A percentile compares a stretch with the other conserved stretches of the same genome.
Evolutionary conservation across 2,797 vertebrate species (phyloP).

Genomic region (Pipistrellus nathusii): DNA sequence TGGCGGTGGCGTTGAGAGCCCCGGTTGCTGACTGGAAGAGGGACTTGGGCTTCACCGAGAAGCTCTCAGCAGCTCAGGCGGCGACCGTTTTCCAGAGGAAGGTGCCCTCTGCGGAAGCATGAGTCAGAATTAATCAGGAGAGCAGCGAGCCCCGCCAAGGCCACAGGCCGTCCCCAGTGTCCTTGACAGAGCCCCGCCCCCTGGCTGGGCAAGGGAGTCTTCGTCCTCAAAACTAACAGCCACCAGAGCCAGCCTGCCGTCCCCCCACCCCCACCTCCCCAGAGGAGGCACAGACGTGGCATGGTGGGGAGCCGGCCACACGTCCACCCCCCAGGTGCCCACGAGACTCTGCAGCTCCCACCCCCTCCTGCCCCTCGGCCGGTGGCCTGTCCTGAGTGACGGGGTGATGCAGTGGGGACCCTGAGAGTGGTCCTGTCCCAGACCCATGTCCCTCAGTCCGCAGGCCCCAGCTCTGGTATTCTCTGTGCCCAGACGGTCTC

Average conservation of each 20-base stretch:
- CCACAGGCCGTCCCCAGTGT: background rate
- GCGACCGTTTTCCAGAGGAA: slow-evolving; percentile 63
- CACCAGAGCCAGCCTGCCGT: too few species aligned
- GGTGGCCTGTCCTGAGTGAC: background rate
- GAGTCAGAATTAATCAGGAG: slow-evolving; percentile 76
- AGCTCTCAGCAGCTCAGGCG: slow-evolving; percentile 74
- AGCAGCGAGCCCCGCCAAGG: background rate
- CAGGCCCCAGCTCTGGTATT: background rate
- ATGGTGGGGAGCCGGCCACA: background rate
- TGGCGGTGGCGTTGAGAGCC: background rate
- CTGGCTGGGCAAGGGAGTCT: background rate
- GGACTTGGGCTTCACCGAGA: slow-evolving; percentile 79
- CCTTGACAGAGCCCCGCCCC: too few species aligned
- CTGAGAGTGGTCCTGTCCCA: background rate
- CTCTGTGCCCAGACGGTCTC: background rate
- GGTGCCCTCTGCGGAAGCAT: slow-evolving; percentile 74
- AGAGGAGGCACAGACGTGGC: too few species aligned
- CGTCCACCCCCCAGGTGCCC: too few species aligned
- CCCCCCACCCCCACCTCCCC: too few species aligned
- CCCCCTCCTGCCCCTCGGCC: background rate
- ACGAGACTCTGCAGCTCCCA: fast-evolving
- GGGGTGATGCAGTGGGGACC: background rate
- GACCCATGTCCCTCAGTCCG: background rate
- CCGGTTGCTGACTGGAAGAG: slow-evolving; percentile 12
- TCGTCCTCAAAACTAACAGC: background rate